Evolutionary conservation across 2,797 vertebrate genomes (phyloP).

Genomic region (Spondyliosoma cantharus): DNA sequence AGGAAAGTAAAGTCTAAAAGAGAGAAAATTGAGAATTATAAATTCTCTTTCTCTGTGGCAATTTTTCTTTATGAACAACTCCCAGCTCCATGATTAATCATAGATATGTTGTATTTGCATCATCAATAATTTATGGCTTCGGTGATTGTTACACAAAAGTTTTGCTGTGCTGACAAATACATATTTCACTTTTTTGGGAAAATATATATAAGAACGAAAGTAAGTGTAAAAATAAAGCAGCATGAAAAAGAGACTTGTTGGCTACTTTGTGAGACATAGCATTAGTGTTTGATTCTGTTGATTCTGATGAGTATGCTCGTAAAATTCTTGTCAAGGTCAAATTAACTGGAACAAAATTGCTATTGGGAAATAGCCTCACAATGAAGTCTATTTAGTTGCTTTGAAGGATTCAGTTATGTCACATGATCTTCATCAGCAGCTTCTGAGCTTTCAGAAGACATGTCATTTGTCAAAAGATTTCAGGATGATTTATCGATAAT

Average conservation of each 20-base stretch:
- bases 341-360: background rate
- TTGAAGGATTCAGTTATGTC: background rate
- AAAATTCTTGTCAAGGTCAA: background rate
- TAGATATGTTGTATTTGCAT: background rate
- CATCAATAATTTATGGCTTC: conserved; percentile 15
- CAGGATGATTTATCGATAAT: background rate
- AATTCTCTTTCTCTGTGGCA: conserved; percentile 22
- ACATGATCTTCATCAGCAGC: background rate
- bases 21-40: conserved; percentile 22
- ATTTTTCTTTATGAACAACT: conserved; percentile 4
- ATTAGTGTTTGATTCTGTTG: background rate
- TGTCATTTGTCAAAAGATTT: background rate
- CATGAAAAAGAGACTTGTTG: background rate
- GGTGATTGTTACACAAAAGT: background rate
- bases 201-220: background rate
- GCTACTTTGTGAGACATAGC: background rate
- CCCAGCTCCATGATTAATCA: background rate
- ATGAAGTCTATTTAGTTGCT: too few relatives aligned
- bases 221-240: background rate
- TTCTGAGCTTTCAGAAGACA: background rate
- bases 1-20: conserved; percentile 8
- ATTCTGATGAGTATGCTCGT: background rate
- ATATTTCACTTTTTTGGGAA: background rate
- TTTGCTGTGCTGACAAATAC: background rate
- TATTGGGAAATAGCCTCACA: background rate